Evolutionary conservation across 1,140 invertebrate species (phyloP).

Genomic region (Leptinotarsa texana): DNA sequence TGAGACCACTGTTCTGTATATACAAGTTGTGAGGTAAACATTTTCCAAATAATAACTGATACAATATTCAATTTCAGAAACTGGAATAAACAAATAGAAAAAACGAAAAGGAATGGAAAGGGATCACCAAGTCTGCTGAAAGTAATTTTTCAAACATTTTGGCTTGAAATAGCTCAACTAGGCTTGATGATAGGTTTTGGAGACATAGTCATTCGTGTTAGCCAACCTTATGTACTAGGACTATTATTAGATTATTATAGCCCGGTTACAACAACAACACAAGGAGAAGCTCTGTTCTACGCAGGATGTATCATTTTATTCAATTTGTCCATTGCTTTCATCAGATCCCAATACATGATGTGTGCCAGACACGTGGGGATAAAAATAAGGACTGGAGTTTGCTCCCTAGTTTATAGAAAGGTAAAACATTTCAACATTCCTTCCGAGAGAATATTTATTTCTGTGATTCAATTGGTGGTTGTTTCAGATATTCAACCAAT

Average conservation of each 20-base stretch:
- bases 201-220: slow-evolving; percentile 45
- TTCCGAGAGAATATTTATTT: not conserved
- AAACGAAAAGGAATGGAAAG: slow-evolving; percentile 39
- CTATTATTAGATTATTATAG: slow-evolving; percentile 60
- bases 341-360: slow-evolving; percentile 65
- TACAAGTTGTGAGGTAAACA: too few relatives aligned
- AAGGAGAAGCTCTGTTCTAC: slow-evolving; percentile 61
- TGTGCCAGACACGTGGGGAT: slow-evolving; percentile 65
- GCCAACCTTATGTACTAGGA: slow-evolving; percentile 61
- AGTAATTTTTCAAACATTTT: slow-evolving; percentile 56
- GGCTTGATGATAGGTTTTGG: slow-evolving; percentile 48
- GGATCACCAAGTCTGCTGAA: slow-evolving; percentile 52
- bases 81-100: slow-evolving; percentile 45
- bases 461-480: too few relatives aligned
- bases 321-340: slow-evolving; percentile 58
- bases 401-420: slow-evolving; percentile 70
- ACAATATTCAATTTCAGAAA: not conserved
- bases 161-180: slow-evolving; percentile 52
- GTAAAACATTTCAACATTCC: slow-evolving; percentile 47
- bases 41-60: too few relatives aligned
- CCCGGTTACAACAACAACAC: slow-evolving; percentile 40
- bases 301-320: slow-evolving; percentile 63
- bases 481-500: too few relatives aligned
- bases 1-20: too few relatives aligned
- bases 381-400: slow-evolving; percentile 64